Evolutionary conservation across 2,113 vertebrate genomes (phyloP), one percentile per base, ranked within the genome.

Genomic region (Oophaga pumilio): DNA sequence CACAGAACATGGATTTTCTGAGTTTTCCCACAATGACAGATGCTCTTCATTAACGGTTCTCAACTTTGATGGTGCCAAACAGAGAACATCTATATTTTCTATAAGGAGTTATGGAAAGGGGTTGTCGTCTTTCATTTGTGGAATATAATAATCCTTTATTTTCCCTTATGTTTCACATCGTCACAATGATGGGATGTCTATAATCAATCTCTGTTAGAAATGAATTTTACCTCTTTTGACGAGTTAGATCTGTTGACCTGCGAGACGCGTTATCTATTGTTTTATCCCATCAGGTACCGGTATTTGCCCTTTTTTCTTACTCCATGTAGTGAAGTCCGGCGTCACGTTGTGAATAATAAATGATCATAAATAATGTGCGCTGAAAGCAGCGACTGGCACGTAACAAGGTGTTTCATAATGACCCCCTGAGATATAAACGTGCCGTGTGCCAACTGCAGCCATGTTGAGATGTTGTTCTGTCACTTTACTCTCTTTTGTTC

Each of bases 311-410:
- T 43, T 81, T 62, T 60, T 28, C 12, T 59, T 33, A 26, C 22
- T 18, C 43, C 60, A 15, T 15, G 26, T 73, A 57, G 83, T 59
- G 5, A 56, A 43, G 56, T 57, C 28, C 52, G 7, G 14, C 14
- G 53, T 43, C 69, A 17, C 59, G 56, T 50, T 76, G 8, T 85
- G 28, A 85, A 76, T 85, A 74, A 85, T 73, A 22, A 20, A 85
- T 85, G 69, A n/a, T 56, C 17, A 84, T 85, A 85, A 85, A 85
- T 85, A 85, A 85, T 85, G 69, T 76, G 74, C 14, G 7, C 43
- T 76, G 43, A 9, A n/a, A 33, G 59, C 83, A n/a, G 53, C 50
- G 69, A 76, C 66, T 76, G 69, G 69, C 83, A 76, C 68, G 17
- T 53, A 84, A 84, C 68, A 76, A 76, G 69, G 56, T 22, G 43